These are phyloP conservation scores for Epizoanthus fatuus DNA, from an alignment of 92 coral and sea anemone genomes.

Conservation along the genomic window DNA sequence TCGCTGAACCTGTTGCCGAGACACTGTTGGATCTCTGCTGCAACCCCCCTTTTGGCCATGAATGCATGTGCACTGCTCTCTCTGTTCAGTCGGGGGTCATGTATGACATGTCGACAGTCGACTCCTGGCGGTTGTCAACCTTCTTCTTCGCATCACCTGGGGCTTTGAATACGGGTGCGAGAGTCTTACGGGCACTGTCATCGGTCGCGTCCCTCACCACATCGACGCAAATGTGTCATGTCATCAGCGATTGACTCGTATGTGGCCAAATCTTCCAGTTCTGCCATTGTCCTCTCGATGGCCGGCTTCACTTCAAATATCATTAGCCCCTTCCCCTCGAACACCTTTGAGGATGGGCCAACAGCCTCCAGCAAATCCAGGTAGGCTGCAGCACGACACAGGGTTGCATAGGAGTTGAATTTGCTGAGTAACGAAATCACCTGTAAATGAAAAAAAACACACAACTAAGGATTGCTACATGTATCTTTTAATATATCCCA, in stretches of 20 bases:
- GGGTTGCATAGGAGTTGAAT: constrained; percentile 21
- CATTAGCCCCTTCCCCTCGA: constrained; percentile 49
- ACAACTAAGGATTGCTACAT: no score
- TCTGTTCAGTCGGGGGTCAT: neutral
- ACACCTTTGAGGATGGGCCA: constrained; percentile 44
- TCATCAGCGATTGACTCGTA: constrained; percentile 32
- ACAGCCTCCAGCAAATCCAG: constrained; percentile 48
- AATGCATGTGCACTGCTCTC: constrained; percentile 21
- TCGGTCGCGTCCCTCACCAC: neutral
- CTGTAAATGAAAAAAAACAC: constrained; percentile 14
- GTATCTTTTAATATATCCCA: no score
- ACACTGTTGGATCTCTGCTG: constrained; percentile 1
- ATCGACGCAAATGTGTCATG: constrained; percentile 39
- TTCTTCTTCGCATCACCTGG: constrained; percentile 35
- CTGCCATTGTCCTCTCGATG: constrained; percentile 29
- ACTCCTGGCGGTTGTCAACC: constrained; percentile 22
- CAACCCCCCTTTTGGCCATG: constrained; percentile 3
- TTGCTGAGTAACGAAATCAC: constrained; percentile 33
- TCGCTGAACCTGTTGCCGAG: constrained; percentile 23
- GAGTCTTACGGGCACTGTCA: neutral
- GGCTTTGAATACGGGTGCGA: constrained; percentile 24
- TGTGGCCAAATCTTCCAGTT: constrained; percentile 11
- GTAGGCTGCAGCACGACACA: constrained; percentile 47
- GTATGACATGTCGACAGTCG: constrained; percentile 32
- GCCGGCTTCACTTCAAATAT: constrained; percentile 29